Percentiles rank a stretch among this genome's conserved stretches.
These are phyloP conservation scores for Netelia melanura DNA, from an alignment of 2,888 invertebrate genomes.

Conservation along the genomic window DNA sequence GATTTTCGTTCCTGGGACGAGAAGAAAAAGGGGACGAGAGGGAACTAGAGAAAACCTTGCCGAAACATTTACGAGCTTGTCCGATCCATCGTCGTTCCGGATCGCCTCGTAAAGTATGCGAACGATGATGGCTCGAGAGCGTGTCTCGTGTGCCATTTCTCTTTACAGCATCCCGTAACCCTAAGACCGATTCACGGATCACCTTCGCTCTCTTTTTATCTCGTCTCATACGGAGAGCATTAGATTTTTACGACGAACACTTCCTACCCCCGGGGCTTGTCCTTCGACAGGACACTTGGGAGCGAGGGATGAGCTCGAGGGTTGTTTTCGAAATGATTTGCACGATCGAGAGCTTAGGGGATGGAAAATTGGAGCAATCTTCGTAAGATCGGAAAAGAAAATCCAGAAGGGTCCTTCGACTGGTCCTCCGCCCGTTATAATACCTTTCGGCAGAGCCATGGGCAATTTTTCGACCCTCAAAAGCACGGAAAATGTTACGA, in stretches of 20 bases:
- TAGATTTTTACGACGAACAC: slow-evolving; percentile 36
- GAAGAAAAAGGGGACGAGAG: slow-evolving; percentile 1
- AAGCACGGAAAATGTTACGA: neutral
- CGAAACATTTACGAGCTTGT: slow-evolving; percentile 55
- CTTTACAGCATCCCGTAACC: slow-evolving; percentile 14
- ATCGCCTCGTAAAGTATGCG: slow-evolving; percentile 47
- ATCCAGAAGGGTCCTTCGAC: too few species aligned
- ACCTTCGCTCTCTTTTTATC: neutral
- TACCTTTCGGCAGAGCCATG: too few species aligned
- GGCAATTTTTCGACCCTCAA: slow-evolving; percentile 10
- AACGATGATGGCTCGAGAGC: slow-evolving; percentile 38
- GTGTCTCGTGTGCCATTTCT: slow-evolving; percentile 6
- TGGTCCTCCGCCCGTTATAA: too few species aligned
- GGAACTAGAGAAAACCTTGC: neutral
- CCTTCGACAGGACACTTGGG: neutral
- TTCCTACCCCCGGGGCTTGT: too few species aligned
- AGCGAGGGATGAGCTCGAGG: too few species aligned
- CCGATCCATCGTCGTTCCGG: slow-evolving; percentile 12
- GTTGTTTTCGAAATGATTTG: too few species aligned
- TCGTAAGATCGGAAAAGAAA: slow-evolving; percentile 10
- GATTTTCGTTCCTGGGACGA: neutral
- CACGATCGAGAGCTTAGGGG: neutral
- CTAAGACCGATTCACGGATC: slow-evolving; percentile 15
- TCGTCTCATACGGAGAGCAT: slow-evolving; percentile 4
- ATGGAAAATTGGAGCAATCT: slow-evolving; percentile 46